Evolutionary conservation across 2,888 invertebrate genomes (phyloP).

Genomic region (Boloria selene): DNA sequence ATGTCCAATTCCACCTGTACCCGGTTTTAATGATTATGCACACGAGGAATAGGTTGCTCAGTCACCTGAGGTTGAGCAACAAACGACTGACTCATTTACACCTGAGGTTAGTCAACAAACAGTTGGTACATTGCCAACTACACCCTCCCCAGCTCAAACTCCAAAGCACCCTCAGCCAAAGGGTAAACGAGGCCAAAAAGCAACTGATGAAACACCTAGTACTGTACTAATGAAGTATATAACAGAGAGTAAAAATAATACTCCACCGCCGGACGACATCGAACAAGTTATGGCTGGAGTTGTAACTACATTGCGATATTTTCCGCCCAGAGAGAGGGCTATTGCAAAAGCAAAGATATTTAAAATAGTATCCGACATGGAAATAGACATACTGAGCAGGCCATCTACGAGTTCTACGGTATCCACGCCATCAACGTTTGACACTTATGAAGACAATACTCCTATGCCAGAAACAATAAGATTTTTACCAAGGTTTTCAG

Average conservation of each 20-base stretch:
- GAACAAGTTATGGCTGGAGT: slow-evolving; percentile 39
- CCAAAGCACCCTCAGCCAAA: slow-evolving; percentile 29
- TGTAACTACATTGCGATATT: slow-evolving; percentile 37
- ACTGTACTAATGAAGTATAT: slow-evolving; percentile 40
- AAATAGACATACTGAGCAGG: slow-evolving; percentile 41
- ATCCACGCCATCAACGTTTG: slow-evolving; percentile 32
- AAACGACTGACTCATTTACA: slow-evolving; percentile 36
- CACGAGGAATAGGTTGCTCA: slow-evolving; percentile 34
- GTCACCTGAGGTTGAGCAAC: slow-evolving; percentile 38
- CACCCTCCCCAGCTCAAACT: slow-evolving; percentile 35
- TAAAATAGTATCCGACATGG: slow-evolving; percentile 41
- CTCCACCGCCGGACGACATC: slow-evolving; percentile 37
- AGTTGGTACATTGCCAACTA: slow-evolving; percentile 33
- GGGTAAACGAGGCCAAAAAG: slow-evolving; percentile 10
- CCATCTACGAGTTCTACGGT: slow-evolving; percentile 28
- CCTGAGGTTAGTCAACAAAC: no score
- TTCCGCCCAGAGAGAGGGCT: slow-evolving; percentile 39
- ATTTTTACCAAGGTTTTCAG: slow-evolving; percentile 30
- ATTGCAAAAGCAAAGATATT: slow-evolving; percentile 44
- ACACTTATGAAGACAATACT: slow-evolving; percentile 33
- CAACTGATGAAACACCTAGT: slow-evolving; percentile 27
- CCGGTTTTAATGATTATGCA: slow-evolving; percentile 24
- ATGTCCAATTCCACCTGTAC: slow-evolving; percentile 31
- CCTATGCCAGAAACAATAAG: slow-evolving; percentile 37
- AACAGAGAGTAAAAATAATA: slow-evolving; percentile 32